Evolutionary conservation across 2,113 vertebrate species (phyloP).

Genomic region (Elaphurus davidianus): DNA sequence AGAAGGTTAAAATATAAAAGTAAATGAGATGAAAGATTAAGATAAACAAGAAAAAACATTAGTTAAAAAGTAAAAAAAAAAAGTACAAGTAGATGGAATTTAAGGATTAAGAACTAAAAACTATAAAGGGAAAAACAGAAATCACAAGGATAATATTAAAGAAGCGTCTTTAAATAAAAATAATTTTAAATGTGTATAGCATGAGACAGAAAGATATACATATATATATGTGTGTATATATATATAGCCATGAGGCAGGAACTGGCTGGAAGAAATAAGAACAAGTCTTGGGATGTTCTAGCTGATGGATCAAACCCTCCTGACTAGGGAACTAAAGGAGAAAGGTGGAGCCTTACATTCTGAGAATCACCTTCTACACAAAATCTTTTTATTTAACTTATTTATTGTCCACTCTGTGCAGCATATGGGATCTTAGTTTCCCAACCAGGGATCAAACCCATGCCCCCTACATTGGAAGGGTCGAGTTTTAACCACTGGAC

Average conservation of each 20-base stretch:
- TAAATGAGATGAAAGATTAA: slow-evolving; percentile 51
- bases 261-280: neutral
- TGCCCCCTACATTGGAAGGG: neutral
- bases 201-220: neutral
- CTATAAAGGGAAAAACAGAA: neutral
- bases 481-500: neutral
- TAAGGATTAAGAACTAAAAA: slow-evolving; percentile 20
- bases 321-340: neutral
- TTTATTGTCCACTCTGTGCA: neutral
- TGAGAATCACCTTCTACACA: neutral
- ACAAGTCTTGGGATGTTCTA: neutral
- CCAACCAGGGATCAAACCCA: neutral
- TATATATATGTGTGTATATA: too few species aligned
- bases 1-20: slow-evolving; percentile 65
- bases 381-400: neutral
- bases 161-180: neutral
- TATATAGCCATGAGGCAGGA: neutral
- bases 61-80: neutral
- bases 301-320: neutral
- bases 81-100: neutral
- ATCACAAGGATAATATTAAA: neutral
- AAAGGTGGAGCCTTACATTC: neutral
- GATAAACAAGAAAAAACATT: slow-evolving; percentile 12
- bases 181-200: neutral
- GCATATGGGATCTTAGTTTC: neutral